Percentiles rank a stretch among this genome's conserved stretches.
phyloP scores from a whole-genome alignment of 2,113 vertebrate genomes.

The Baryphthengus martii region DNA sequence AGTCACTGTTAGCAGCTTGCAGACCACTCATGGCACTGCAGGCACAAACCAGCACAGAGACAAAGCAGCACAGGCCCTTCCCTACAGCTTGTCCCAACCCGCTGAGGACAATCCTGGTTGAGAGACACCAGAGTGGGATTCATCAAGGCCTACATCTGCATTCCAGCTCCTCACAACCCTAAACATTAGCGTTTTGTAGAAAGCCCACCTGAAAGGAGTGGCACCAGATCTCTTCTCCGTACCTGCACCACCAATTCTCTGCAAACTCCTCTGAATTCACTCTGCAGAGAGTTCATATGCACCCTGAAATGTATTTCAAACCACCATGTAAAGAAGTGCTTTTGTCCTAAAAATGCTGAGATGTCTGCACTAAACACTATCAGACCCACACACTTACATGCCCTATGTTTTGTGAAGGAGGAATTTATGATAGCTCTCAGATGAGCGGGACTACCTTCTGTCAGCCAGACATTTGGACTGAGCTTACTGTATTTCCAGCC shows the following conservation, averaged over 20 bases:
- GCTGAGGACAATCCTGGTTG: neutral
- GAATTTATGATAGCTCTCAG: neutral
- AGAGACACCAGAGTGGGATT: neutral
- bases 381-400: accelerated
- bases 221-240: neutral
- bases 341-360: neutral
- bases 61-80: neutral
- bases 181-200: neutral
- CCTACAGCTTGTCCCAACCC: neutral
- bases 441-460: neutral
- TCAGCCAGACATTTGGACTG: neutral
- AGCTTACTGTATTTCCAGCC: neutral
- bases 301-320: neutral
- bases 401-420: neutral
- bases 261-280: neutral
- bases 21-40: neutral
- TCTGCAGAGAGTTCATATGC: neutral
- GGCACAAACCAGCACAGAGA: neutral
- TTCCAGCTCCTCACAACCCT: neutral
- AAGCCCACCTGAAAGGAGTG: neutral
- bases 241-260: neutral
- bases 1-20: neutral
- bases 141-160: neutral
- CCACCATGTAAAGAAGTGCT: neutral
- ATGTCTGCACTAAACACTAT: neutral